Conservation (phyloP, 2,113 vertebrate genomes). For the Panthera tigris region DNA sequence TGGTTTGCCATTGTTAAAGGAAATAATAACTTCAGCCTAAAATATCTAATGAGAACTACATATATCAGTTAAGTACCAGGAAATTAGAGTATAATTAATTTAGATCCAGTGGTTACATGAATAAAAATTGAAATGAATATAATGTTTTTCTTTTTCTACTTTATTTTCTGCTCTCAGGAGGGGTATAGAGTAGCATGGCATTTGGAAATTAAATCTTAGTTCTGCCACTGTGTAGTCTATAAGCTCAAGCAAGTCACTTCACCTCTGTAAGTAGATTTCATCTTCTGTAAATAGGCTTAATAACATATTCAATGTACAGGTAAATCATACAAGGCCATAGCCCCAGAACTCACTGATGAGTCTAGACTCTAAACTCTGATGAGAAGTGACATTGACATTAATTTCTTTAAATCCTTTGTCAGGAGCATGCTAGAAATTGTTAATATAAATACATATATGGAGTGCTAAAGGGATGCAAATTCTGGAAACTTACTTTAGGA, state of each 20-base stretch:
- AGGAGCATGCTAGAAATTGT: background rate
- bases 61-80: background rate
- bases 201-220: slow-evolving; percentile 31
- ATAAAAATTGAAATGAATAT: slow-evolving; percentile 29
- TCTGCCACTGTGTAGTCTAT: background rate
- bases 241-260: background rate
- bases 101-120: background rate
- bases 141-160: background rate
- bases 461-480: background rate
- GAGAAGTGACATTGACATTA: background rate
- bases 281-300: background rate
- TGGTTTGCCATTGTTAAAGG: background rate
- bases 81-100: background rate
- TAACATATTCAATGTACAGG: background rate
- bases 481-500: background rate
- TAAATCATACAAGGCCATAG: background rate
- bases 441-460: background rate
- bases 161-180: background rate
- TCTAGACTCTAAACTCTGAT: background rate
- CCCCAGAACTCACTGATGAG: background rate
- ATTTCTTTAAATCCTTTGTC: background rate
- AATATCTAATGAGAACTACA: background rate
- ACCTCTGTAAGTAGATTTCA: background rate
- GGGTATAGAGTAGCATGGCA: background rate
- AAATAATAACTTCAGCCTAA: background rate